These are phyloP conservation scores for Helicolenus hilgendorfi DNA, from an alignment of 2,797 vertebrate species.

Conservation along the genomic window DNA sequence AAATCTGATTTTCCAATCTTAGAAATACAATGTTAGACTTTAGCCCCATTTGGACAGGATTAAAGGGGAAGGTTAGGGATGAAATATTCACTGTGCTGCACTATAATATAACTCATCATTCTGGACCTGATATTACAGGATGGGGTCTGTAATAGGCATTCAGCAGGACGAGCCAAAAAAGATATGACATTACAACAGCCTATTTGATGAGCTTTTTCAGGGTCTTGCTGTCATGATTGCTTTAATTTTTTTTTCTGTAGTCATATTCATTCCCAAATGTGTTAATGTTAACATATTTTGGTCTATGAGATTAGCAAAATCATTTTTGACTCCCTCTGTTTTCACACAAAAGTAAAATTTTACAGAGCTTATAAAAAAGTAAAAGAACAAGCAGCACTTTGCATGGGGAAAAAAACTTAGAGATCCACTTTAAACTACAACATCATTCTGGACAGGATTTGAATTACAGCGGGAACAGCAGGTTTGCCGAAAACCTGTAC, in stretches of 20 bases:
- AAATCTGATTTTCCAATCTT: neutral
- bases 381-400: neutral
- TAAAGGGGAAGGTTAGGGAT: neutral
- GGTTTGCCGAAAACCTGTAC: neutral
- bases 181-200: neutral
- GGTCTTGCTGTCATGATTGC: neutral
- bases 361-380: neutral
- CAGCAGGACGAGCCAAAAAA: neutral
- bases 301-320: neutral
- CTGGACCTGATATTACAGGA: neutral
- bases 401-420: neutral
- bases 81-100: neutral
- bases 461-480: neutral
- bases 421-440: neutral
- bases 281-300: neutral
- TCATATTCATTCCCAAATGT: neutral
- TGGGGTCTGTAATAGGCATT: neutral
- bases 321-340: neutral
- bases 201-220: neutral
- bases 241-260: neutral
- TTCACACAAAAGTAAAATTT: neutral
- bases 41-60: neutral
- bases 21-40: conserved; percentile 6
- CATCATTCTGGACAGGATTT: neutral
- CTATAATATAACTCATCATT: neutral